Conservation (phyloP, 2,113 vertebrate genomes). For the Lamprologus ornatipinnis region DNA sequence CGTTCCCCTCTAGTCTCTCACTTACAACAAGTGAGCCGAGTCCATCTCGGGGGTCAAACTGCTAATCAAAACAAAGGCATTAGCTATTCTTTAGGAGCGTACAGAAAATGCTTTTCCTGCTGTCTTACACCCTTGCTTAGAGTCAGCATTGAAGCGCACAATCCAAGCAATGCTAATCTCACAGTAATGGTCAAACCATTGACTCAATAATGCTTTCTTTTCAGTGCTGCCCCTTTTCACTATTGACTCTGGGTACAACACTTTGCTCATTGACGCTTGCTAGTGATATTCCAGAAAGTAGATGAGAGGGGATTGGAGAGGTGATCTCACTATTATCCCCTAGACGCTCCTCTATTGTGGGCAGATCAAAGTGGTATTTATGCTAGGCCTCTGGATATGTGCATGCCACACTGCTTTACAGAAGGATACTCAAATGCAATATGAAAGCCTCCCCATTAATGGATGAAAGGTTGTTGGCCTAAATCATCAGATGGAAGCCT, state of each 20-base stretch:
- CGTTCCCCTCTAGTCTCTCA: constrained; percentile 13
- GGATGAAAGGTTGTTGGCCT: constrained; percentile 39
- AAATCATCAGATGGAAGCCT: constrained; percentile 34
- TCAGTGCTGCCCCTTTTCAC: constrained; percentile 24
- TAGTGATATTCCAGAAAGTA: constrained; percentile 18
- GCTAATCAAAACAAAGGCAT: constrained; percentile 50
- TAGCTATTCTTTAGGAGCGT: background rate
- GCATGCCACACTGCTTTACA: background rate
- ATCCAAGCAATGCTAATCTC: constrained; percentile 20
- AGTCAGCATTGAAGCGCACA: background rate
- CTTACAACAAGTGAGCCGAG: constrained; percentile 21
- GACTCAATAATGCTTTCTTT: constrained; percentile 25
- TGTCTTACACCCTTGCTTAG: background rate
- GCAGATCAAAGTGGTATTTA: constrained; percentile 52
- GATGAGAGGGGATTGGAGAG: constrained; percentile 33
- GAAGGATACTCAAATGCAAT: background rate
- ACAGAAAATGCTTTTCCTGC: background rate
- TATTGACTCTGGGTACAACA: constrained; percentile 28
- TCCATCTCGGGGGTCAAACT: constrained; percentile 51
- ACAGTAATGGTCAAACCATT: constrained; percentile 3
- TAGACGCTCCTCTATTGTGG: constrained; percentile 36
- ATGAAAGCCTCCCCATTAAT: constrained; percentile 39
- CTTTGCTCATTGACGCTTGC: constrained; percentile 19
- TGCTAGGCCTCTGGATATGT: constrained; percentile 7
- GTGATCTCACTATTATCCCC: constrained; percentile 45